phyloP scores from a whole-genome alignment of 2,888 invertebrate genomes.

The Patella depressa region DNA sequence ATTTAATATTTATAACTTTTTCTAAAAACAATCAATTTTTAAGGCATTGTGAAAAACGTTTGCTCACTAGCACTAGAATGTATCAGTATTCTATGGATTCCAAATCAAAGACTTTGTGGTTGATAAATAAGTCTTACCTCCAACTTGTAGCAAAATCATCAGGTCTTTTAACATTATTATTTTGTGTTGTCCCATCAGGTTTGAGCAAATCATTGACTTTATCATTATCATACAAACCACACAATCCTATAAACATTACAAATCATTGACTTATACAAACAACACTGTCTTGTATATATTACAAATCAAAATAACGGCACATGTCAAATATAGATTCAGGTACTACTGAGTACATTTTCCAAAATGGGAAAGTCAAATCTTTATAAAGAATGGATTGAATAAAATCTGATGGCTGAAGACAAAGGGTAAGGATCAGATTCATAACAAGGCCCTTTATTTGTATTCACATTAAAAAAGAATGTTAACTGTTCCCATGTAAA shows the following conservation, averaged over 20 bases:
- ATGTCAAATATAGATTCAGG: not conserved
- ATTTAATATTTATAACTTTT: too few relatives aligned
- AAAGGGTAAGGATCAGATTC: too few relatives aligned
- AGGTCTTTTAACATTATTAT: slow-evolving; percentile 11
- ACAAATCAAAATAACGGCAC: not conserved
- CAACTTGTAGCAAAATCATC: slow-evolving; percentile 27
- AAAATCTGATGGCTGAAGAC: too few relatives aligned
- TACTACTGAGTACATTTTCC: too few relatives aligned
- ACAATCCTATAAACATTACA: slow-evolving; percentile 30
- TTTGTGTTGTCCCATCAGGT: slow-evolving; percentile 12
- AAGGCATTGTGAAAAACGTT: too few relatives aligned
- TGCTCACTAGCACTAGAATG: too few relatives aligned
- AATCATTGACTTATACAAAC: slow-evolving; percentile 34
- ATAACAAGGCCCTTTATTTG: too few relatives aligned
- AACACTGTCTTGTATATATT: slow-evolving; percentile 37
- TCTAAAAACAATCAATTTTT: too few relatives aligned
- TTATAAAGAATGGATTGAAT: too few relatives aligned
- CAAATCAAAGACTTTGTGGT: not conserved
- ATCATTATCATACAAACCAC: slow-evolving; percentile 28
- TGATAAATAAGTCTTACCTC: slow-evolving; percentile 18
- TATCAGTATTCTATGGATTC: not conserved
- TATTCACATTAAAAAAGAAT: too few relatives aligned
- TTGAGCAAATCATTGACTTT: slow-evolving; percentile 21
- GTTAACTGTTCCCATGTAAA: too few relatives aligned
- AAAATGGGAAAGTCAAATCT: too few relatives aligned